phyloP scores from a whole-genome alignment of 2,797 vertebrate species.

The Gymnocypris eckloni region DNA sequence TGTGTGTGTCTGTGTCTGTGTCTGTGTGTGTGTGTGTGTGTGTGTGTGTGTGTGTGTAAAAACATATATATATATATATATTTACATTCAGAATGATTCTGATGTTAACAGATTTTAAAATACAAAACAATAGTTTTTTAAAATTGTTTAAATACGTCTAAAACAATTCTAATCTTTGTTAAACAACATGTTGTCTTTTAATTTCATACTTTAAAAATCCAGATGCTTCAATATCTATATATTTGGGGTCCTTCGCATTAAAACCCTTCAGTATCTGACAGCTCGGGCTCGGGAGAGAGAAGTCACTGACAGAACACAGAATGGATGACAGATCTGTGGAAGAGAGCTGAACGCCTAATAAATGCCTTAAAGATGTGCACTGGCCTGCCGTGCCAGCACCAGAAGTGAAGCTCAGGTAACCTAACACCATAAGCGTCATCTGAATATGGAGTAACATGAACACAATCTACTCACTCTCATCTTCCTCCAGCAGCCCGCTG shows the following conservation, averaged over 20 bases:
- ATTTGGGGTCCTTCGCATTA: background rate
- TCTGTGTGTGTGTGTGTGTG: too few species aligned
- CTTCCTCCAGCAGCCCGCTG: conserved; percentile 80
- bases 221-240: background rate
- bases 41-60: too few species aligned
- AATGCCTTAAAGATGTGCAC: background rate
- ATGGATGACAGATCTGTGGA: background rate
- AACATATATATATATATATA: too few species aligned
- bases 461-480: conserved; percentile 84
- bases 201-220: background rate
- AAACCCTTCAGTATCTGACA: conserved; percentile 4
- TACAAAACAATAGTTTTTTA: too few species aligned
- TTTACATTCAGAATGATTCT: too few species aligned
- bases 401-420: background rate
- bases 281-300: background rate
- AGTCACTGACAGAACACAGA: background rate
- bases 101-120: too few species aligned
- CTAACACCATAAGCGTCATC: background rate
- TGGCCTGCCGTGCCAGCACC: background rate
- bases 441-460: too few species aligned
- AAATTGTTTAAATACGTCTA: background rate
- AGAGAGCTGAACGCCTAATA: background rate
- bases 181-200: background rate
- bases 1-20: too few species aligned
- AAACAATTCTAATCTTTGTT: background rate